Conservation (phyloP, 2,888 invertebrate genomes). For the Amblyjoppa fuscipennis region DNA sequence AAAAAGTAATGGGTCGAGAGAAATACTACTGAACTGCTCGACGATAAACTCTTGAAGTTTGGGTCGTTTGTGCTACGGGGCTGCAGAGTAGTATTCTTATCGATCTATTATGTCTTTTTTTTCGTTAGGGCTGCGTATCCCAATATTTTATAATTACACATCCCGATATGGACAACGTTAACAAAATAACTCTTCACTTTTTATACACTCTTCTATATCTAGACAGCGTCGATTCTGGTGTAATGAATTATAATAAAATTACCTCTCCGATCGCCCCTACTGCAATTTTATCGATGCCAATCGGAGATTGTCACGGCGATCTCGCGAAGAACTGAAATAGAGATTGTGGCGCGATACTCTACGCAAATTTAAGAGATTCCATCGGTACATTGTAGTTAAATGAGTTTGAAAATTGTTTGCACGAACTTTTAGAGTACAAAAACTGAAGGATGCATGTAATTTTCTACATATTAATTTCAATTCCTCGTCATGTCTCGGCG, state of each 20-base stretch:
- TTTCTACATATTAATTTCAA: constrained; percentile 38
- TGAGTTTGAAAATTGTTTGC: neutral
- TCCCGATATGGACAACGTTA: constrained; percentile 76
- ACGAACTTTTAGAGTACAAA: neutral
- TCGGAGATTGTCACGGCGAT: constrained; percentile 1
- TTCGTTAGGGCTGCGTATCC: constrained; percentile 18
- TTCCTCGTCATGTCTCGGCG: constrained; percentile 49
- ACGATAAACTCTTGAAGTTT: neutral
- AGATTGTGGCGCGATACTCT: constrained; percentile 12
- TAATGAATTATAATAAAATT: neutral
- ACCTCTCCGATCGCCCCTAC: constrained; percentile 8
- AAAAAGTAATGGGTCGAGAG: neutral
- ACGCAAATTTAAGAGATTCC: constrained; percentile 3
- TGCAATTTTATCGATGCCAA: neutral
- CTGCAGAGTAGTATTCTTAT: neutral
- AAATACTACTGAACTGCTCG: neutral
- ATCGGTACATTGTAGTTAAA: neutral
- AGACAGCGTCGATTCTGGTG: constrained; percentile 61
- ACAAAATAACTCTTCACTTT: constrained; percentile 77
- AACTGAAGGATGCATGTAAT: constrained; percentile 4
- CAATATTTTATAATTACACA: constrained; percentile 71
- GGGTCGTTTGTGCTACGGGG: neutral
- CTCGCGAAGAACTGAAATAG: constrained; percentile 20
- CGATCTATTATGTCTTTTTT: constrained; percentile 1
- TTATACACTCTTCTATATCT: constrained; percentile 73